Base-by-base conservation (phyloP, 1,140 invertebrate genomes). In the Papilio dardanus region DNA sequence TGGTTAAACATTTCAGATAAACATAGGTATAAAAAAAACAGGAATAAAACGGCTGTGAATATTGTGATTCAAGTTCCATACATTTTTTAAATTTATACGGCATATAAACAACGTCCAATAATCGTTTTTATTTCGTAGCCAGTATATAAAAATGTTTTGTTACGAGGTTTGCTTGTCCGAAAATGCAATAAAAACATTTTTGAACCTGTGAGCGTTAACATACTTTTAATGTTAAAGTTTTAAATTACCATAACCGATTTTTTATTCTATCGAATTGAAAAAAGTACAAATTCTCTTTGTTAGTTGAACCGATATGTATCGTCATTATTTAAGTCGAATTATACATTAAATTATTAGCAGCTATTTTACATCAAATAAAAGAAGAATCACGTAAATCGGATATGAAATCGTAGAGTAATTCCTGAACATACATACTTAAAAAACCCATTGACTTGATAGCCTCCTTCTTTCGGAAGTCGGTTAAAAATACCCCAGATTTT, bases 101-200 rank as follows among this genome's bases (percentile, higher is more conserved):
- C 21, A 54, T 24, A 54, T 54, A 54, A 54, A 54, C 21, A 54
- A 54, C 21, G 19, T 10, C 50, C 50, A 24, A 54, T 24, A 54
- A 54, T 54, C 19, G 19, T 54, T 54, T 54, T 54, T 46, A 46
- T 46, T 54, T 54, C 21, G 50, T 54, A 54, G 10, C 21, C 8
- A 24, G 19, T 54, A 24, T 12, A 54, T 54, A 54, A 54, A 54
- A 54, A 54, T 54, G 50, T 54, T 50, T 54, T 54, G 19, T 54
- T 54, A 54, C 50, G 50, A 54, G 21, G 19, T 54, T 10, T 54
- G 19, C 50, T 24, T 24, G 50, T 24, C 21, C 14, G 21, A 24
- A n/a, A 54, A 24, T 24, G 50, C 50, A 24, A 54, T 54, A 54
- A 54, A 54, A 54, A 54, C 21, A 24, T 24, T 54, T 54, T 54